Evolutionary conservation across 1,140 invertebrate species (phyloP).

Genomic region (Galendromus occidentalis): DNA sequence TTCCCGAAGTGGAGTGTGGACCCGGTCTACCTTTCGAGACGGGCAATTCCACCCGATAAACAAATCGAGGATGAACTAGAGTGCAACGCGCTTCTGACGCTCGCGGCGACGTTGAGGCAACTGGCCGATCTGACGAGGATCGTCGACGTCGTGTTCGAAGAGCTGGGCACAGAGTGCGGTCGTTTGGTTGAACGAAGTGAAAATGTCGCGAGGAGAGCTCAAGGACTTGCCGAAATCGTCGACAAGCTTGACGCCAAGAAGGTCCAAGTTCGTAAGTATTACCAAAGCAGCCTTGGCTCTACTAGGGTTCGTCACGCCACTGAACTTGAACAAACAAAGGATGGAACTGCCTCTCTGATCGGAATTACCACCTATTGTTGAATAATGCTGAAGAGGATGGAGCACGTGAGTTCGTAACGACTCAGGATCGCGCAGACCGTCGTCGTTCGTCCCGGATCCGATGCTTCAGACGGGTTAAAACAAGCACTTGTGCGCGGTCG

Average conservation of each 20-base stretch:
- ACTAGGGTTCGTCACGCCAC: too few relatives aligned
- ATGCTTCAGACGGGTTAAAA: too few relatives aligned
- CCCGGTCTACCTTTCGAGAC: constrained; percentile 18
- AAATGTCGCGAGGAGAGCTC: not conserved
- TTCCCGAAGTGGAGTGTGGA: constrained; percentile 19
- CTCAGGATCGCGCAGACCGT: too few relatives aligned
- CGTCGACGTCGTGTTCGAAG: constrained; percentile 5
- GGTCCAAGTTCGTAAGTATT: constrained; percentile 2
- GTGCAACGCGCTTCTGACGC: not conserved
- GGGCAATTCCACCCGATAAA: constrained; percentile 18
- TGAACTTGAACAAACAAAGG: too few relatives aligned
- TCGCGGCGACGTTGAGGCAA: not conserved
- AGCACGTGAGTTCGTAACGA: too few relatives aligned
- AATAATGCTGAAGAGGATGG: too few relatives aligned
- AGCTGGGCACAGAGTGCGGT: not conserved
- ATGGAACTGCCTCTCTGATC: too few relatives aligned
- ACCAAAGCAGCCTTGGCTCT: too few relatives aligned
- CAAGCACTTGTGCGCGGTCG: too few relatives aligned
- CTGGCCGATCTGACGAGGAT: not conserved
- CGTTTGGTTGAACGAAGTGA: constrained; percentile 9
- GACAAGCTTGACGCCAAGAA: constrained; percentile 8
- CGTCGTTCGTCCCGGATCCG: too few relatives aligned
- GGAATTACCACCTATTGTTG: too few relatives aligned
- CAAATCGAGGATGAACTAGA: constrained; percentile 12
- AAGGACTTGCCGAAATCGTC: not conserved